Conservation (phyloP, 2,888 invertebrate species). For the Eledone cirrhosa region DNA sequence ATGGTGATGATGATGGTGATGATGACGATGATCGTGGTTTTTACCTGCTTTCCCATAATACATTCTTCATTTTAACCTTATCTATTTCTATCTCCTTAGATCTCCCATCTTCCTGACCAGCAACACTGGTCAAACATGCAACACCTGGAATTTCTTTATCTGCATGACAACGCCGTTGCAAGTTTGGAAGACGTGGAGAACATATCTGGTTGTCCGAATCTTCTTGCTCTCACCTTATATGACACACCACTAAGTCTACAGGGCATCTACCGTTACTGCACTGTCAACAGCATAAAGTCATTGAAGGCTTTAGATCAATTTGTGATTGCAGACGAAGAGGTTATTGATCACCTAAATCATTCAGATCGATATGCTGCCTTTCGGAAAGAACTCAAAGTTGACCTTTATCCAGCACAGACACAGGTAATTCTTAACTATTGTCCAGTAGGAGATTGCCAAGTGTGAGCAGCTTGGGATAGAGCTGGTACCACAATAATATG, state of each 20-base stretch:
- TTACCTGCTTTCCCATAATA: too few relatives aligned
- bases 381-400: constrained; percentile 48
- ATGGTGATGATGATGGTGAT: too few relatives aligned
- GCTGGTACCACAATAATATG: too few relatives aligned
- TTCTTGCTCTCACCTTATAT: constrained; percentile 60
- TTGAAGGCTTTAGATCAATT: constrained; percentile 63
- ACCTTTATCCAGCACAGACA: constrained; percentile 51
- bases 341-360: constrained; percentile 66
- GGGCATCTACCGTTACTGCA: constrained; percentile 65
- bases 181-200: constrained; percentile 60
- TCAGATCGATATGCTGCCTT: constrained; percentile 51
- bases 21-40: neutral
- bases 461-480: neutral
- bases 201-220: constrained; percentile 52
- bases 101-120: constrained; percentile 56
- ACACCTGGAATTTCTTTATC: constrained; percentile 57
- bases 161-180: constrained; percentile 66
- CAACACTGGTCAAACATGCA: constrained; percentile 61
- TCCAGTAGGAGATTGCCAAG: too few relatives aligned
- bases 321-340: constrained; percentile 66
- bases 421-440: constrained; percentile 38
- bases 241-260: constrained; percentile 65
- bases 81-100: constrained; percentile 43
- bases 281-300: constrained; percentile 64
- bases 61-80: neutral